phyloP scores from a whole-genome alignment of 1,140 invertebrate species.

The Euwallacea fornicatus region DNA sequence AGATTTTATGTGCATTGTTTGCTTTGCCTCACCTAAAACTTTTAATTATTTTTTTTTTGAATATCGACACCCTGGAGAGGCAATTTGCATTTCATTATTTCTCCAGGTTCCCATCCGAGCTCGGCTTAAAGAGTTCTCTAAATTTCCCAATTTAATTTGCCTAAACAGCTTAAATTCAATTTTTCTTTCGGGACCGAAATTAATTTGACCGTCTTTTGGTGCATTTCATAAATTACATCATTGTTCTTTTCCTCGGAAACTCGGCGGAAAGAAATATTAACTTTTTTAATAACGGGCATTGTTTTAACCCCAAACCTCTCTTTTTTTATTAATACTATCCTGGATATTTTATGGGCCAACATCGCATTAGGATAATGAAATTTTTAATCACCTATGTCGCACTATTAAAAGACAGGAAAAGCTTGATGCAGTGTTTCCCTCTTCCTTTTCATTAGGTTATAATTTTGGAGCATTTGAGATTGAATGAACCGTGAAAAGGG shows the following conservation, averaged over 20 bases:
- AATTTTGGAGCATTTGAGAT: too few species aligned
- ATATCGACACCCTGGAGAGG: slow-evolving; percentile 9
- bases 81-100: slow-evolving; percentile 26
- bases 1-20: too few species aligned
- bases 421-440: too few species aligned
- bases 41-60: slow-evolving; percentile 15
- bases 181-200: slow-evolving; percentile 23
- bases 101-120: background rate
- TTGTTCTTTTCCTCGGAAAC: slow-evolving; percentile 18
- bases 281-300: slow-evolving; percentile 32
- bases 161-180: slow-evolving; percentile 32
- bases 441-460: too few species aligned
- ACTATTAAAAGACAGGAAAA: too few species aligned
- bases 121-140: slow-evolving; percentile 19
- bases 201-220: slow-evolving; percentile 34
- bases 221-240: slow-evolving; percentile 32
- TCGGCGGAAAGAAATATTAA: slow-evolving; percentile 29
- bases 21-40: background rate
- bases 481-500: too few species aligned
- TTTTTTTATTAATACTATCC: slow-evolving; percentile 21
- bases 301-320: slow-evolving; percentile 7
- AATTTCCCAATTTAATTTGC: slow-evolving; percentile 26
- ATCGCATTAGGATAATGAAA: too few species aligned
- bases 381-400: too few species aligned
- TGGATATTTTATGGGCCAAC: background rate